These are phyloP conservation scores for Lobophora halterata DNA, from an alignment of 2,888 invertebrate species.

Conservation along the genomic window DNA sequence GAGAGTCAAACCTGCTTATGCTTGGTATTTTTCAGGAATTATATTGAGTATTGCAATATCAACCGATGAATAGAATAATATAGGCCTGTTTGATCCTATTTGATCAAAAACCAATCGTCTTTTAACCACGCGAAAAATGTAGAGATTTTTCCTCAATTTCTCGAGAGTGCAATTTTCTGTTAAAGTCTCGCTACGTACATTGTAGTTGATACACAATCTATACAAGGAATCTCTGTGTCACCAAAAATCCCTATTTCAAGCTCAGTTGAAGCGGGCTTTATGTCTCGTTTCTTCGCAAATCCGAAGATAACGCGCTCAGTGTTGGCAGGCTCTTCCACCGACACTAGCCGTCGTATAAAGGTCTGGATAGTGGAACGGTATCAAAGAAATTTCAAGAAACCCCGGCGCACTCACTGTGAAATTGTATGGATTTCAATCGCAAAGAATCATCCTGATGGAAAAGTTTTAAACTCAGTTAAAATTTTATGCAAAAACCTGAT, in stretches of 20 bases:
- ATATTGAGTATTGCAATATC: too few relatives aligned
- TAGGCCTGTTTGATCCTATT: conserved; percentile 23
- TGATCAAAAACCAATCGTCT: conserved; percentile 26
- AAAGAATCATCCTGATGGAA: conserved; percentile 36
- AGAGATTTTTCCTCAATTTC: conserved; percentile 30
- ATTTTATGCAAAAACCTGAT: conserved; percentile 28
- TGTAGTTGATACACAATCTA: conserved; percentile 46
- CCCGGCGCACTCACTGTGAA: conserved; percentile 50
- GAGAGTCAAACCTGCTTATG: conserved; percentile 1
- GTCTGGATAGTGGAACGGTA: conserved; percentile 41
- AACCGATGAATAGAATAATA: conserved; percentile 21
- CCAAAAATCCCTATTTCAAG: conserved; percentile 47
- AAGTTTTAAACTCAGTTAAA: conserved; percentile 38
- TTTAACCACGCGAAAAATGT: conserved; percentile 23
- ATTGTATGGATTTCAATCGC: conserved; percentile 48
- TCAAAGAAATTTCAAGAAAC: conserved; percentile 41
- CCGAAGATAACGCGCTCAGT: conserved; percentile 50
- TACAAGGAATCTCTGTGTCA: conserved; percentile 46
- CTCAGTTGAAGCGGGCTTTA: conserved; percentile 54
- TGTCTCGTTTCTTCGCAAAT: conserved; percentile 62
- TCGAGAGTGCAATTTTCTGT: conserved; percentile 30
- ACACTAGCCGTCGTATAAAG: conserved; percentile 42
- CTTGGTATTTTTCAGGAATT: too few relatives aligned
- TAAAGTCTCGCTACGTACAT: conserved; percentile 29
- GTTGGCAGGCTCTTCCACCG: conserved; percentile 36